Percentiles rank a stretch among this genome's conserved stretches.
phyloP scores from a whole-genome alignment of 2,888 invertebrate genomes.

The Cataglyphis cursor region DNA sequence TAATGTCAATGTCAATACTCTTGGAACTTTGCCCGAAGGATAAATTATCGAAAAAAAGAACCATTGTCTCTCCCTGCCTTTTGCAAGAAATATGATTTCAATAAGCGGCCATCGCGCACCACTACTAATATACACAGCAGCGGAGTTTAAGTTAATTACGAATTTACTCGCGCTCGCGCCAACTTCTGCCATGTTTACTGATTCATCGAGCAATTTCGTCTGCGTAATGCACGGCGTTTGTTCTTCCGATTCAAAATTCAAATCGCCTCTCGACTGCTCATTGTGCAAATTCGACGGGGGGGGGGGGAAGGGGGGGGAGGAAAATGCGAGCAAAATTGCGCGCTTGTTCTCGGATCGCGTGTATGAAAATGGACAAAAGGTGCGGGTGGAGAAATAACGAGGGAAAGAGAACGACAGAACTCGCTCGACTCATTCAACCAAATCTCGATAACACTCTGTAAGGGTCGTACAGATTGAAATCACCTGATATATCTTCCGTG shows the following conservation, averaged over 20 bases:
- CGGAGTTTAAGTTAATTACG: constrained; percentile 64
- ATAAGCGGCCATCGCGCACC: constrained; percentile 50
- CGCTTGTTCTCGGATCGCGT: constrained; percentile 33
- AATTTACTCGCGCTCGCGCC: constrained; percentile 55
- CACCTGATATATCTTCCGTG: constrained; percentile 8
- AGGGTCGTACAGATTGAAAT: constrained; percentile 36
- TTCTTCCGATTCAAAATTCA: constrained; percentile 55
- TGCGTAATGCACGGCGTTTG: constrained; percentile 50
- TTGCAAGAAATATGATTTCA: constrained; percentile 64
- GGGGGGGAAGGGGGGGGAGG: background rate
- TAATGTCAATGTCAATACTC: background rate
- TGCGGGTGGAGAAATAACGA: constrained; percentile 37
- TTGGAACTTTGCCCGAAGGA: background rate
- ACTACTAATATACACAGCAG: constrained; percentile 6
- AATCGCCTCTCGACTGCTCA: constrained; percentile 33
- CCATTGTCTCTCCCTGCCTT: background rate
- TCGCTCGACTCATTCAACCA: constrained; percentile 33
- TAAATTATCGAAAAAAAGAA: background rate
- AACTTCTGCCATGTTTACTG: constrained; percentile 61
- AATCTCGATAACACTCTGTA: constrained; percentile 34
- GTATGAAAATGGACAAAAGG: constrained; percentile 28
- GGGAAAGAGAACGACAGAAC: background rate
- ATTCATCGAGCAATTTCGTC: constrained; percentile 59
- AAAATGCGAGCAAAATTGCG: constrained; percentile 37
- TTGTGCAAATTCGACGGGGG: constrained; percentile 14